These are phyloP conservation scores for Heliothis subflexa DNA, from an alignment of 1,140 invertebrate species.

Conservation along the genomic window DNA sequence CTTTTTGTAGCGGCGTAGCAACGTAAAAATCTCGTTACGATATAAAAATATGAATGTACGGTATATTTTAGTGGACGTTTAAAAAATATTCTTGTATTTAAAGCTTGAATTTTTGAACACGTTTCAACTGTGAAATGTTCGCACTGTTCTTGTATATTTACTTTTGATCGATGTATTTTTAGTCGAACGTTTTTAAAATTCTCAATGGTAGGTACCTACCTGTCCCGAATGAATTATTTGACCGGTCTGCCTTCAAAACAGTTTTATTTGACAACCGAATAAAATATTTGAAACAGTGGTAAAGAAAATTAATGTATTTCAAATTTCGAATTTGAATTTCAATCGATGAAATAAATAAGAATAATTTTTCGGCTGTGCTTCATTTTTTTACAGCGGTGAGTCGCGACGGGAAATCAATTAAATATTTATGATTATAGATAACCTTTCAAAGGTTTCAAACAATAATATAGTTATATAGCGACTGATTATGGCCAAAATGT, in stretches of 20 bases:
- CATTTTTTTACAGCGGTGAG: background rate
- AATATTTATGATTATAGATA: background rate
- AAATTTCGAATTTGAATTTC: slow-evolving; percentile 40
- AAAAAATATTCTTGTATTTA: slow-evolving; percentile 1
- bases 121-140: background rate
- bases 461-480: too few species aligned
- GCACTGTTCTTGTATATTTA: slow-evolving; percentile 4
- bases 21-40: slow-evolving; percentile 5
- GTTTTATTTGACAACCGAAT: slow-evolving; percentile 7
- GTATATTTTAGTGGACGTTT: background rate
- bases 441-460: too few species aligned
- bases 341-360: slow-evolving; percentile 39
- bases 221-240: slow-evolving; percentile 7
- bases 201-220: too few species aligned
- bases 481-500: too few species aligned
- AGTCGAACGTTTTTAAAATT: slow-evolving; percentile 7
- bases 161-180: slow-evolving; percentile 25
- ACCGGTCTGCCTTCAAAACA: background rate
- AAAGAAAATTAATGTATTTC: slow-evolving; percentile 42
- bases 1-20: slow-evolving; percentile 23
- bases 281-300: slow-evolving; percentile 1
- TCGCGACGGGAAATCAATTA: background rate
- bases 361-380: background rate
- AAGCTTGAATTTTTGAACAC: background rate
- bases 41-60: background rate